Evolutionary conservation across 1,140 invertebrate genomes (phyloP).

Genomic region (Neuroterus valhalla): DNA sequence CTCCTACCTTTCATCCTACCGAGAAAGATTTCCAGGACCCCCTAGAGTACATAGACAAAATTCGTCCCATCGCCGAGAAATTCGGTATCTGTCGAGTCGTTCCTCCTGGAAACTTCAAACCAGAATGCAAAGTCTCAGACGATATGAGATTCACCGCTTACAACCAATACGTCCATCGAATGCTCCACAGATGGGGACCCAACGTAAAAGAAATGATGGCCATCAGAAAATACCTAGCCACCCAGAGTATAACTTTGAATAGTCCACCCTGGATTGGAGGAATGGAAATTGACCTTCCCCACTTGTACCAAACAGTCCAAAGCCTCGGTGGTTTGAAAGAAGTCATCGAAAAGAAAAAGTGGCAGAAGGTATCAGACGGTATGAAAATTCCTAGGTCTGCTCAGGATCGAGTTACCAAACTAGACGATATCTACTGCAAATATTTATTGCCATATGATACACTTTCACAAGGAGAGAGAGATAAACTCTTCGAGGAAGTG

Average conservation of each 20-base stretch:
- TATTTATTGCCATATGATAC: constrained; percentile 94
- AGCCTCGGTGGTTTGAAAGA: constrained; percentile 90
- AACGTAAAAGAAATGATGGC: constrained; percentile 91
- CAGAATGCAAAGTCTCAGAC: constrained; percentile 90
- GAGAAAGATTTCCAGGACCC: constrained; percentile 94
- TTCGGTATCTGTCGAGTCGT: constrained; percentile 93
- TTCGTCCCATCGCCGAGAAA: constrained; percentile 84
- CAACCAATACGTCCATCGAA: constrained; percentile 93
- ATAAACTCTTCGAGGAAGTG: constrained; percentile 84
- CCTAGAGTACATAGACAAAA: constrained; percentile 90
- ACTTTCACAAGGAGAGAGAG: constrained; percentile 84
- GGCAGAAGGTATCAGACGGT: constrained; percentile 91
- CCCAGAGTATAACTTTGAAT: constrained; percentile 85
- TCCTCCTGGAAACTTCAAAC: constrained; percentile 90
- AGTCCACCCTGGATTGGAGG: constrained; percentile 89
- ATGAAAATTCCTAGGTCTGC: constrained; percentile 90
- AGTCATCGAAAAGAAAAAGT: constrained; percentile 93
- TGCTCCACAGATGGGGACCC: constrained; percentile 92
- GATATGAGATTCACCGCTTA: constrained; percentile 92
- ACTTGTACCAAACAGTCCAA: constrained; percentile 90
- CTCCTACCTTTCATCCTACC: constrained; percentile 87
- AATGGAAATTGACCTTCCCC: constrained; percentile 91
- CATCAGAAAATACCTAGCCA: constrained; percentile 88
- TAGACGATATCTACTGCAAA: constrained; percentile 95
- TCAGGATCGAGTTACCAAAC: constrained; percentile 88